Evolutionary conservation across 23 tunicate genomes (phyloP), one percentile per base, ranked within the genome.

Genomic region (Ascidia mentula): DNA sequence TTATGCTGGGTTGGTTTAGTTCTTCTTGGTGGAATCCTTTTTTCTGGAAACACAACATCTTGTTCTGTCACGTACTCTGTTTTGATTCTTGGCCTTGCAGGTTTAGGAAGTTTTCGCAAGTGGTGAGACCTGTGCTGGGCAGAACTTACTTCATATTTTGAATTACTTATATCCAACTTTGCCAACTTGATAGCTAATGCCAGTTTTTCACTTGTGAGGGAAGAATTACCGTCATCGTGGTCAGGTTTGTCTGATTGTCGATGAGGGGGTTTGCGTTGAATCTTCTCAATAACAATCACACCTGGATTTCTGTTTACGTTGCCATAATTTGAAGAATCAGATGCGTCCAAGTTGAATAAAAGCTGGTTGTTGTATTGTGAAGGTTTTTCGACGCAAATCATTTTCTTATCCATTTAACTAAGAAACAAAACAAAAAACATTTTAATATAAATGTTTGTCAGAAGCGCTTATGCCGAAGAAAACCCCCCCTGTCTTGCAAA

Each of bases 131-230:
- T 53, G 13, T 53, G 22, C 13, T 28, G 22, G 13, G 22, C 4
- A 9, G 65, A 53, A 26, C 24, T 26, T 5, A 20, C 65, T 53
- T 53, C 65, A 28, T 39, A 74, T 38, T 74, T 26, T 36, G 72
- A 82, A 34, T 69, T 73, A n/a, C 86, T 69, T 5, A 60, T 81
- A 83, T 83, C 87, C 61, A 83, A 4, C 39, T 83, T 83, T 1
- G 87, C 87, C 15, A 83, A 36, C 61, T 83, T 71, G 1, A 38
- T 75, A 9, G 81, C 87, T 18, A 83, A 37, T 17, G 80, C 33
- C 35, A 83, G 46, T 17, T 38, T 34, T 15, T 61, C 76, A 40
- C 60, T 65, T 22, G 72, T 60, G n/a, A 77, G 65, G 5, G 78
- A 28, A 31, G 70, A 37, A 8, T 6, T 36, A 37, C 37, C 61